phyloP scores from a whole-genome alignment of 2,888 invertebrate species.

The Brachynemurus nebulosus region DNA sequence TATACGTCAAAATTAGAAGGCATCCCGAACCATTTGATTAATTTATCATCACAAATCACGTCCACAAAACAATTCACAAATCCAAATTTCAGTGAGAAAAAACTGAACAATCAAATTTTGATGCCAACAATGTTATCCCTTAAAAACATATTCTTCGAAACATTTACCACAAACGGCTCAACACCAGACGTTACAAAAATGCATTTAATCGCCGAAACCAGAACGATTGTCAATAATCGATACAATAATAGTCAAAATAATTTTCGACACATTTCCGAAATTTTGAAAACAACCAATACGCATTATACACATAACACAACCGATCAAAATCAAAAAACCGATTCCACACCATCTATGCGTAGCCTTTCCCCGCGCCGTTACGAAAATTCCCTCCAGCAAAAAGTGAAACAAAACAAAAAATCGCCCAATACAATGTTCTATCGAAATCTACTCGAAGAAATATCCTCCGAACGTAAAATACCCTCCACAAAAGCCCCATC shows the following conservation, averaged over 20 bases:
- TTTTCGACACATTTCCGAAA: no score
- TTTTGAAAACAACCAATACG: no score
- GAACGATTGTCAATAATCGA: no score
- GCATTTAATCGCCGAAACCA: not conserved
- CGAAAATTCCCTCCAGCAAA: not conserved
- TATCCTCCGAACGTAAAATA: slow-evolving; percentile 1
- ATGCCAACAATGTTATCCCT: not conserved
- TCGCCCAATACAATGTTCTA: slow-evolving; percentile 9
- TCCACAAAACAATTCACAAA: not conserved
- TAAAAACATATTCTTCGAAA: not conserved
- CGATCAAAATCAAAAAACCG: no score
- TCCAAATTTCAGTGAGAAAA: not conserved
- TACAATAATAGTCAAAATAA: no score
- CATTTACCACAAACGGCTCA: not conserved
- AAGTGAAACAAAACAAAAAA: not conserved
- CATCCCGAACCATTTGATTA: not conserved
- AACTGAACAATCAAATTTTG: not conserved
- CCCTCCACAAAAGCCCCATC: not conserved
- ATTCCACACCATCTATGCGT: no score
- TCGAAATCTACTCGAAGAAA: slow-evolving; percentile 6
- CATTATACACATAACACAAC: no score
- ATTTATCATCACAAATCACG: no score
- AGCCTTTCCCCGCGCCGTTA: not conserved
- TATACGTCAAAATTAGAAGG: not conserved
- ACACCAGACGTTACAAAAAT: not conserved